phyloP scores from a whole-genome alignment of 1,140 invertebrate genomes.

The Caerostris darwini region DNA sequence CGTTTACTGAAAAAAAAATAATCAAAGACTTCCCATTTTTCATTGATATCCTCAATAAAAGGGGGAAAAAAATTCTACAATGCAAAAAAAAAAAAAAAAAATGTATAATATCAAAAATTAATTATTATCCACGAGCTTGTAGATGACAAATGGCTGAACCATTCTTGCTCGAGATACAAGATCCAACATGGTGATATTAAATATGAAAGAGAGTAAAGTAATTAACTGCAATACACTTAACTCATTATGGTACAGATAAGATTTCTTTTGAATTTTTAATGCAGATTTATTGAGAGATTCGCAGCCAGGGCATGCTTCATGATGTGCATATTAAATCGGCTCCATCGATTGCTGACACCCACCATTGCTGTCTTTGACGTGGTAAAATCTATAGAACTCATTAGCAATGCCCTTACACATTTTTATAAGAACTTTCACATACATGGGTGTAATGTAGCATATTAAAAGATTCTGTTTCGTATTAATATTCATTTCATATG shows the following conservation, averaged over 20 bases:
- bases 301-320: neutral
- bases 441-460: no score
- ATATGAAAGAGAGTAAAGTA: slow-evolving; percentile 64
- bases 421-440: no score
- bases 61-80: neutral
- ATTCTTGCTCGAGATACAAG: slow-evolving; percentile 24
- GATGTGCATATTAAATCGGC: slow-evolving; percentile 34
- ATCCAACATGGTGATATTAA: slow-evolving; percentile 46
- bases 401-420: no score
- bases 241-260: slow-evolving; percentile 63
- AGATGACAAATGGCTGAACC: slow-evolving; percentile 51
- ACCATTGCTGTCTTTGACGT: neutral
- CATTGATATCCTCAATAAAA: neutral
- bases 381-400: neutral
- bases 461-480: no score
- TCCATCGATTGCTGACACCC: slow-evolving; percentile 16
- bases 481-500: no score
- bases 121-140: neutral
- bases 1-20: no score
- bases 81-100: neutral
- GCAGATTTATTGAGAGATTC: slow-evolving; percentile 68
- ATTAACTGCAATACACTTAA: slow-evolving; percentile 59
- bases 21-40: no score
- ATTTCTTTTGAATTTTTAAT: slow-evolving; percentile 71
- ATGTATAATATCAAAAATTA: neutral